phyloP scores from a whole-genome alignment of 2,113 vertebrate genomes.

The Trogon melanurus region DNA sequence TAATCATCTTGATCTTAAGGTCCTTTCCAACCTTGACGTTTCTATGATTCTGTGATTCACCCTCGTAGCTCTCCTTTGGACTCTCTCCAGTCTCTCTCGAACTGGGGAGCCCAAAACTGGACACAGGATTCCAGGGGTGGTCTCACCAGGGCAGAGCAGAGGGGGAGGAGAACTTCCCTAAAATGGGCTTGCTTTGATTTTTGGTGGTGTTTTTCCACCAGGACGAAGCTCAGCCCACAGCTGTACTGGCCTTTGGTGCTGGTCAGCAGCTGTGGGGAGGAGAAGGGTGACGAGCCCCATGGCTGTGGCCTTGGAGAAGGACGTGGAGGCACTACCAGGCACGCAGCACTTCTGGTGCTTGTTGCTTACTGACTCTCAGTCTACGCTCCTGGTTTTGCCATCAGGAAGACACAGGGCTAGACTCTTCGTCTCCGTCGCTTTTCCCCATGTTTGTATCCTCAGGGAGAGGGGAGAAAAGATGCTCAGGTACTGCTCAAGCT shows the following conservation, averaged over 20 bases:
- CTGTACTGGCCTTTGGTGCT: background rate
- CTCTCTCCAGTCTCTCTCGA: too few relatives aligned
- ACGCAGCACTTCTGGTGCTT: background rate
- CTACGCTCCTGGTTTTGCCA: background rate
- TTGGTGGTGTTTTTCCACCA: background rate
- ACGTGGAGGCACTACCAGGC: background rate
- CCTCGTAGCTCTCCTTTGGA: too few relatives aligned
- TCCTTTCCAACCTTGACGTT: too few relatives aligned
- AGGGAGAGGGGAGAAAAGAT: background rate
- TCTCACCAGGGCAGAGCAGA: too few relatives aligned
- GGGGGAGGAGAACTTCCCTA: too few relatives aligned
- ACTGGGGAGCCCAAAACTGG: too few relatives aligned
- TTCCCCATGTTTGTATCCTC: background rate
- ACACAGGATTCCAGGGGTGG: too few relatives aligned
- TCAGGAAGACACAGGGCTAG: background rate
- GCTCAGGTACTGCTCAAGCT: background rate
- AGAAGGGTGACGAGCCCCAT: background rate
- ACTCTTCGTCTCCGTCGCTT: background rate
- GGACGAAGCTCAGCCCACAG: background rate
- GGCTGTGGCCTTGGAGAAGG: background rate
- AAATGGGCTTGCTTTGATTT: background rate
- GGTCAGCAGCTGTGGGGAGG: background rate
- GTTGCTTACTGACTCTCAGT: accelerated
- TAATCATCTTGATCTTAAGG: too few relatives aligned
- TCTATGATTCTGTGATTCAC: too few relatives aligned